Percentiles rank a stretch among this genome's conserved stretches.
Conservation (phyloP, 1,140 invertebrate species). For the Achatina immaculata region DNA sequence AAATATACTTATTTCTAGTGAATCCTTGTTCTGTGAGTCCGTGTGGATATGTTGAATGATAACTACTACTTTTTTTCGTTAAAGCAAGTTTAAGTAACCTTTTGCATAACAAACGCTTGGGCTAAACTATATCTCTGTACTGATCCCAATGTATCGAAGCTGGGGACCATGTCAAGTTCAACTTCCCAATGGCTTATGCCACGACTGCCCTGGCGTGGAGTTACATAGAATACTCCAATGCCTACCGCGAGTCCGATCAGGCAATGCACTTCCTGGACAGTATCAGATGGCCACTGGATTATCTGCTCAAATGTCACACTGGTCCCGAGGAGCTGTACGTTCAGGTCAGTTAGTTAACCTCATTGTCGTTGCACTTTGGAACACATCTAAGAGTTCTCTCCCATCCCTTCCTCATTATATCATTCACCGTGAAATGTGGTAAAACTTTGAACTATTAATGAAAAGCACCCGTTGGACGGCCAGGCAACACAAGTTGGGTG, state of each 20-base stretch:
- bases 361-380: neutral
- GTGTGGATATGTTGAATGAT: too few relatives aligned
- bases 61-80: too few relatives aligned
- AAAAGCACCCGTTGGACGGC: too few relatives aligned
- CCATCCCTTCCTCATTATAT: neutral
- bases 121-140: too few relatives aligned
- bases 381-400: neutral
- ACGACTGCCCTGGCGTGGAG: conserved; percentile 77
- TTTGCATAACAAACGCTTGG: too few relatives aligned
- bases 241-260: conserved; percentile 64
- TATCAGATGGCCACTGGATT: neutral
- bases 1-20: too few relatives aligned
- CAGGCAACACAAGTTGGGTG: too few relatives aligned
- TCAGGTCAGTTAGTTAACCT: neutral
- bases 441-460: too few relatives aligned
- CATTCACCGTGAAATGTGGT: neutral
- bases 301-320: conserved; percentile 66
- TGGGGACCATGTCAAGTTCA: conserved; percentile 79
- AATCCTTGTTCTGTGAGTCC: too few relatives aligned
- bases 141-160: too few relatives aligned
- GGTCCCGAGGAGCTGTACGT: conserved; percentile 4
- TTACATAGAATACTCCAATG: conserved; percentile 74
- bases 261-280: conserved; percentile 10
- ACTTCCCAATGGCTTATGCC: conserved; percentile 77
- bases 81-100: too few relatives aligned